phyloP scores from a whole-genome alignment of 2,113 vertebrate species.

The Thermophis baileyi region DNA sequence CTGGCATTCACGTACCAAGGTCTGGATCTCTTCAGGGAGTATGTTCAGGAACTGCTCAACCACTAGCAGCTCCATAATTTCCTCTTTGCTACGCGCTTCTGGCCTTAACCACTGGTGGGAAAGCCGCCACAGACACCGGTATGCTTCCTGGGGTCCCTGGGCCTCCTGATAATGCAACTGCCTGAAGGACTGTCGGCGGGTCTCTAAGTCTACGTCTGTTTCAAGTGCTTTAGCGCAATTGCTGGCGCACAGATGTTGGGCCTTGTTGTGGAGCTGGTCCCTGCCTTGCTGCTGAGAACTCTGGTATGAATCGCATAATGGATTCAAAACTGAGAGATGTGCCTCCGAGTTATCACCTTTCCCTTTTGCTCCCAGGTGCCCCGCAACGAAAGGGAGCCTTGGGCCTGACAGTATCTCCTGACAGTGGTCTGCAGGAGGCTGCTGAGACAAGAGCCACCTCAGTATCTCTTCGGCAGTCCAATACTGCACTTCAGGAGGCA shows the following conservation, averaged over 20 bases:
- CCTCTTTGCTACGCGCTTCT: conserved; percentile 8
- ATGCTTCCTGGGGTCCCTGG: conserved; percentile 4
- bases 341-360: background rate
- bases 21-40: conserved; percentile 12
- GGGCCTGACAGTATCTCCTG: background rate
- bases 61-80: conserved; percentile 21
- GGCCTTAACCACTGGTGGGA: conserved; percentile 23
- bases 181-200: background rate
- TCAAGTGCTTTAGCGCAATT: background rate
- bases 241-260: background rate
- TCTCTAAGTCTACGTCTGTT: background rate
- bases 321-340: conserved; percentile 1
- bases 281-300: background rate
- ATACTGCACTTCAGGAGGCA: conserved; percentile 6
- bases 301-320: background rate
- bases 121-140: conserved; percentile 7
- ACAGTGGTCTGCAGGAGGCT: background rate
- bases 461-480: conserved; percentile 21
- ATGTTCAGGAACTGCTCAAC: conserved; percentile 20
- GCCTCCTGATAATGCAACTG: conserved; percentile 13
- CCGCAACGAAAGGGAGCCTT: background rate
- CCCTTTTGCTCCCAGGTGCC: background rate
- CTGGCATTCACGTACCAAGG: conserved; percentile 24
- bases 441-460: conserved; percentile 29
- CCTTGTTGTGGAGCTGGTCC: background rate